A percentile compares a stretch with the other conserved stretches of the same genome.
Evolutionary conservation across 2,797 vertebrate species (phyloP).

Genomic region (Ammospiza maritima): DNA sequence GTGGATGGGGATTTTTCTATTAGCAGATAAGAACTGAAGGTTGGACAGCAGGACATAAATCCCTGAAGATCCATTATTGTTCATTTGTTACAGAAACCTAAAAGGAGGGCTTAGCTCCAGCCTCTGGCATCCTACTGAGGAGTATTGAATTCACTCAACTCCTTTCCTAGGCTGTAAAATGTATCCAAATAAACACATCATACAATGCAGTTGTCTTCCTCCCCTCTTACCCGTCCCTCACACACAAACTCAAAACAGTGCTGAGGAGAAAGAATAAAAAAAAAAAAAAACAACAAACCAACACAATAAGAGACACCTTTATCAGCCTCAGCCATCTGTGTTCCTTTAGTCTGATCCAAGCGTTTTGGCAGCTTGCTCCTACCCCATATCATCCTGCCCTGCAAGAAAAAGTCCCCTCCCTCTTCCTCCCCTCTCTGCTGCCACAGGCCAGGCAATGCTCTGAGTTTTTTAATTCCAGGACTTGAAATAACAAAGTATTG

Average conservation of each 20-base stretch:
- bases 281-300: not conserved
- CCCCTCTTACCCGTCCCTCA: not conserved
- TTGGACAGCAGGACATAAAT: slow-evolving; percentile 2
- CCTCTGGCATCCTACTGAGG: not conserved
- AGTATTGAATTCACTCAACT: slow-evolving; percentile 19
- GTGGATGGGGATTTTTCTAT: not conserved
- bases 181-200: slow-evolving; percentile 43
- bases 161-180: slow-evolving; percentile 2
- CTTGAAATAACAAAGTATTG: not conserved
- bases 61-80: slow-evolving; percentile 12
- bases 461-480: not conserved
- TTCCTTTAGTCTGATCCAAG: slow-evolving; percentile 66
- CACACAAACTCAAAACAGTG: slow-evolving; percentile 28
- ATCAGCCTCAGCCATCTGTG: slow-evolving; percentile 77
- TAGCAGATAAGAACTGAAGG: slow-evolving; percentile 39
- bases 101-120: slow-evolving; percentile 30
- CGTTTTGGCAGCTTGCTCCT: slow-evolving; percentile 65
- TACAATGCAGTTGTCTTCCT: not conserved
- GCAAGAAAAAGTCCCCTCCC: slow-evolving; percentile 49
- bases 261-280: not conserved
- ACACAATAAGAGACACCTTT: slow-evolving; percentile 73
- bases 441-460: not conserved
- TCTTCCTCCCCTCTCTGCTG: slow-evolving; percentile 51
- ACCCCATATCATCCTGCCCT: slow-evolving; percentile 44
- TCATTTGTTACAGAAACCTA: slow-evolving; percentile 38